These are phyloP conservation scores for Melanotaenia parkinsoni DNA, from an alignment of 2,797 vertebrate genomes.

Conservation along the genomic window DNA sequence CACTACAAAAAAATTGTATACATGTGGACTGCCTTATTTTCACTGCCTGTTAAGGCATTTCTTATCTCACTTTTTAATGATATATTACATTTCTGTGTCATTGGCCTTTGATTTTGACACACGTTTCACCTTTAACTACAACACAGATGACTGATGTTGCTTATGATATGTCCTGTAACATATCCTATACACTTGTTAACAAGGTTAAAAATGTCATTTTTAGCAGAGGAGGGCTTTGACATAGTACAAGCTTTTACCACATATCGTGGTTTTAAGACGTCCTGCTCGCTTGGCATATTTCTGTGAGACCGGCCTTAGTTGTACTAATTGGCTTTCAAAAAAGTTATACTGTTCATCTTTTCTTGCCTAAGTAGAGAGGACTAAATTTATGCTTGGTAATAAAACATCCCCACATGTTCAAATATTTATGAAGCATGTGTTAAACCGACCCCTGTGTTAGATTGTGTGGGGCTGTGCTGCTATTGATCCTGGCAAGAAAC, in stretches of 20 bases:
- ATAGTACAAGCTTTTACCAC: neutral
- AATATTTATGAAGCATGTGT: slow-evolving; percentile 60
- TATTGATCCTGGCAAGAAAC: slow-evolving; percentile 47
- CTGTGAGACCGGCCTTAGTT: slow-evolving; percentile 3
- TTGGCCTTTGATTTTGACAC: too few species aligned
- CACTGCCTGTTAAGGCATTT: too few species aligned
- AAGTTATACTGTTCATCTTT: slow-evolving; percentile 27
- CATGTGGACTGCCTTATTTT: too few species aligned
- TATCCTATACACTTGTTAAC: neutral
- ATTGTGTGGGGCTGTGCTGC: slow-evolving; percentile 14
- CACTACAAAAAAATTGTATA: too few species aligned
- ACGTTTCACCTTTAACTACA: too few species aligned
- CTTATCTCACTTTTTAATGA: too few species aligned
- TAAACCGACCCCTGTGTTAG: slow-evolving; percentile 41
- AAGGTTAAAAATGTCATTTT: neutral
- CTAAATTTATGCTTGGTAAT: slow-evolving; percentile 41
- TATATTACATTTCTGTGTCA: too few species aligned
- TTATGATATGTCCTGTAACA: neutral
- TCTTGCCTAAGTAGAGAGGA: slow-evolving; percentile 18
- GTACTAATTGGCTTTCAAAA: slow-evolving; percentile 33
- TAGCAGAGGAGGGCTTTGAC: neutral
- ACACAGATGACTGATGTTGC: neutral
- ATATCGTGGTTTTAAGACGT: neutral
- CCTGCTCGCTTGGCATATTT: neutral
- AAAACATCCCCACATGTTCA: slow-evolving; percentile 51